phyloP scores from a whole-genome alignment of 2,113 vertebrate genomes.

The Gila orcuttii region DNA sequence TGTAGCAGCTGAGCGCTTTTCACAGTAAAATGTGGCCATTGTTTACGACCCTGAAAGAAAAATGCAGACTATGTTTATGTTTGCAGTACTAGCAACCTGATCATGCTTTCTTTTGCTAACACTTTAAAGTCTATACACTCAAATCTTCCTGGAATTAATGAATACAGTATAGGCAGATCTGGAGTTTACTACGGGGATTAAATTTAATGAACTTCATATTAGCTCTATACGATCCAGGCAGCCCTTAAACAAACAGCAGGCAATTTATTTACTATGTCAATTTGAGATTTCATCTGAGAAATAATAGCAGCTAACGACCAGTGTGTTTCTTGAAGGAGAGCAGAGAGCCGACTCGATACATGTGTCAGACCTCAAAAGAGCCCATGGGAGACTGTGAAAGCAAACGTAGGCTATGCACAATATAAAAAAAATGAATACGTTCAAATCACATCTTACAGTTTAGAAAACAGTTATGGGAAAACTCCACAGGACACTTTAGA shows the following conservation, averaged over 20 bases:
- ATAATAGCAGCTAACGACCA: background rate
- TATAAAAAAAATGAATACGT: background rate
- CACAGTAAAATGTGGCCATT: slow-evolving; percentile 8
- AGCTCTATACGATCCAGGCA: background rate
- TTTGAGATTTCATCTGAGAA: slow-evolving; percentile 2
- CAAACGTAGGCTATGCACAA: background rate
- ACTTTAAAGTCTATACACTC: slow-evolving; percentile 1
- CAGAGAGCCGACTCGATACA: background rate
- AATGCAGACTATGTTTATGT: background rate
- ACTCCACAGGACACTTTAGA: background rate
- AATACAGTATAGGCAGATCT: background rate
- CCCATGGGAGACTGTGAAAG: background rate
- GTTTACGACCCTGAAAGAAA: background rate
- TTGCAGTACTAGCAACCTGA: background rate
- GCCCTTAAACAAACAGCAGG: background rate
- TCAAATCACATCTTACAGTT: background rate
- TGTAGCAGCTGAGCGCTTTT: slow-evolving; percentile 19
- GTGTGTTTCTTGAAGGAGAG: background rate
- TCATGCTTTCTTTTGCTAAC: background rate
- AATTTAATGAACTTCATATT: background rate
- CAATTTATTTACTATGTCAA: background rate
- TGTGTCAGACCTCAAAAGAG: background rate
- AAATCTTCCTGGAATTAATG: background rate
- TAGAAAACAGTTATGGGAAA: background rate
- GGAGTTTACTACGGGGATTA: background rate